Evolutionary conservation across 2,797 vertebrate genomes (phyloP).

Genomic region (Stomatorhinus walkeri): DNA sequence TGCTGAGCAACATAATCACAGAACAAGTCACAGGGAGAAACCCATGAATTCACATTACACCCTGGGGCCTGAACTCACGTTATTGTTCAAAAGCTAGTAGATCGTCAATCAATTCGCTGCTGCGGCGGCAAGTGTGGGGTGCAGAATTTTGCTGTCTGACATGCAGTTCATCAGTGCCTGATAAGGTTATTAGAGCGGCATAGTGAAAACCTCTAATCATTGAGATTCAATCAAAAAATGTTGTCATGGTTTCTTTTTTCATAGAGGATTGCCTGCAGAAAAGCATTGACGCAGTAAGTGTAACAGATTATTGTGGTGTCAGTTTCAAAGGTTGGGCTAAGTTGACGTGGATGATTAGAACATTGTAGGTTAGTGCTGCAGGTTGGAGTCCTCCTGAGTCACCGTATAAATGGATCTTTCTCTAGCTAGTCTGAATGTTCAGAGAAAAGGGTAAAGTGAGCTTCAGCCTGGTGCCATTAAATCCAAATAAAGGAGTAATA

Average conservation of each 20-base stretch:
- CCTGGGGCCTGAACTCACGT: background rate
- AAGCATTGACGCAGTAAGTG: background rate
- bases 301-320: background rate
- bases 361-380: background rate
- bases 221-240: background rate
- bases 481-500: background rate
- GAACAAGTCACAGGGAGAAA: background rate
- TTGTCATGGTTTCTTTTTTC: background rate
- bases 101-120: background rate
- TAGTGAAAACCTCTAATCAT: background rate
- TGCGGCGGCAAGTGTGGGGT: background rate
- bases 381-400: conserved; percentile 11
- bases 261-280: background rate
- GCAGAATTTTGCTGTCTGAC: background rate
- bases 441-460: background rate
- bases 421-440: background rate
- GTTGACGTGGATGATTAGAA: conserved; percentile 7
- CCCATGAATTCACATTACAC: background rate
- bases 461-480: background rate
- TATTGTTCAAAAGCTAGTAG: background rate
- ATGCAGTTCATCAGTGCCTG: background rate
- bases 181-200: background rate
- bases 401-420: background rate
- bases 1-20: background rate
- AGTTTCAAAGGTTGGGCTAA: background rate